phyloP scores from a whole-genome alignment of 1,140 invertebrate species.

The Ectropis grisescens region DNA sequence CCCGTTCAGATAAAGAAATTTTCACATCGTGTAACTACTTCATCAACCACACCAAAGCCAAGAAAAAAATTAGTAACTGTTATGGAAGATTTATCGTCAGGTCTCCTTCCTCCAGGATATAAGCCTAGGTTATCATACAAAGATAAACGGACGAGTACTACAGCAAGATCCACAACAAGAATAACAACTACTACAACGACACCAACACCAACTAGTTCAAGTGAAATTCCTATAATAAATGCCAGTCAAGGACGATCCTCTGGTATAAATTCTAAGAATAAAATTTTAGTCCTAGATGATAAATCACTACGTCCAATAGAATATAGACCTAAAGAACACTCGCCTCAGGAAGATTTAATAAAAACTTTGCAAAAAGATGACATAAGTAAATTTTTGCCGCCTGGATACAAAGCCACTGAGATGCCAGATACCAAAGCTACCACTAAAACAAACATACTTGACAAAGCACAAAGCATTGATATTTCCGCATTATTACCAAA shows the following conservation, averaged over 20 bases:
- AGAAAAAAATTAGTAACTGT: constrained; percentile 71
- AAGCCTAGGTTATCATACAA: constrained; percentile 68
- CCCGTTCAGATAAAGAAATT: constrained; percentile 77
- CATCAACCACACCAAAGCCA: constrained; percentile 63
- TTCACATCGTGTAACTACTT: constrained; percentile 69
- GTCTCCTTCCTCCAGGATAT: constrained; percentile 75
- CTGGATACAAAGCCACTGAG: constrained; percentile 67
- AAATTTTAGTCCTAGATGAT: constrained; percentile 70
- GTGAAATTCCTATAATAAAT: constrained; percentile 40
- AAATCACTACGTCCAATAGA: constrained; percentile 77
- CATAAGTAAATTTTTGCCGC: constrained; percentile 74
- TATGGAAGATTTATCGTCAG: constrained; percentile 73
- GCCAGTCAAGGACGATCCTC: constrained; percentile 57
- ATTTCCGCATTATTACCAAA: constrained; percentile 76
- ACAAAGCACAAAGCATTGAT: constrained; percentile 71
- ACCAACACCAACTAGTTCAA: constrained; percentile 27
- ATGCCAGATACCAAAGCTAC: constrained; percentile 29
- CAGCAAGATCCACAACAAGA: constrained; percentile 59
- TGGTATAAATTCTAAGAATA: constrained; percentile 64
- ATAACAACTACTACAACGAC: constrained; percentile 59
- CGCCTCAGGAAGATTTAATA: constrained; percentile 46
- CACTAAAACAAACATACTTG: constrained; percentile 31
- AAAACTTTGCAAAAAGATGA: constrained; percentile 61
- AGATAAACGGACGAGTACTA: constrained; percentile 69
- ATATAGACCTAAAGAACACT: constrained; percentile 69